Conservation (phyloP, 2,113 vertebrate species). For the Recurvirostra avosetta region DNA sequence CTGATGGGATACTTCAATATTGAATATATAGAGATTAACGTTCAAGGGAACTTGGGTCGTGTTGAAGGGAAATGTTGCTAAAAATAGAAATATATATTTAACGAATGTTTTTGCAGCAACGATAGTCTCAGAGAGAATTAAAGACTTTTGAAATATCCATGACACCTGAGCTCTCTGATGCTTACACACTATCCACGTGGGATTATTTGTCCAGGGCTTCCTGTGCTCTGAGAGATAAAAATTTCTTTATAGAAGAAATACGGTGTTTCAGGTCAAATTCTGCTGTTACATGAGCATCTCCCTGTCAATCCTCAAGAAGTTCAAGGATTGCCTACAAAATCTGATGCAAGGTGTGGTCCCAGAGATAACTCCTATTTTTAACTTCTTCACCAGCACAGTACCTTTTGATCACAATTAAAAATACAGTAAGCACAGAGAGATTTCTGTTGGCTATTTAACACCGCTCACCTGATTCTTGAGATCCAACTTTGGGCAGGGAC, state of each 20-base stretch:
- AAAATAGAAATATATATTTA: slow-evolving; percentile 16
- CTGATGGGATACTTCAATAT: slow-evolving; percentile 15
- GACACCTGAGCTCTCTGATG: neutral
- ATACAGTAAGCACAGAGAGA: neutral
- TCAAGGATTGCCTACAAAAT: neutral
- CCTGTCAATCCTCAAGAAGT: neutral
- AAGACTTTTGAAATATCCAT: neutral
- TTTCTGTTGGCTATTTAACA: neutral
- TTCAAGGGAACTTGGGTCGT: neutral
- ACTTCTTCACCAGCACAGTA: neutral
- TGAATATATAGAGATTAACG: slow-evolving; percentile 11
- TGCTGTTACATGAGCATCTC: neutral
- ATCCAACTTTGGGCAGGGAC: slow-evolving; percentile 93
- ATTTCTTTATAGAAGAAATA: neutral
- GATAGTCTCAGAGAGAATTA: neutral
- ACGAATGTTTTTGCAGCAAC: neutral
- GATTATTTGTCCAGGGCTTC: neutral
- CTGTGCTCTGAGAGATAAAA: neutral
- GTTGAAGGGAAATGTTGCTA: neutral
- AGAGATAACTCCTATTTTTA: neutral
- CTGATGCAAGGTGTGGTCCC: neutral
- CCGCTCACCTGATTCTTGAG: slow-evolving; percentile 94
- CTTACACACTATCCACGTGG: neutral
- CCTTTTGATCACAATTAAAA: neutral
- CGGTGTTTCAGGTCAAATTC: neutral